Conservation (phyloP, 2,797 vertebrate genomes). For the Gymnothorax reevesii region DNA sequence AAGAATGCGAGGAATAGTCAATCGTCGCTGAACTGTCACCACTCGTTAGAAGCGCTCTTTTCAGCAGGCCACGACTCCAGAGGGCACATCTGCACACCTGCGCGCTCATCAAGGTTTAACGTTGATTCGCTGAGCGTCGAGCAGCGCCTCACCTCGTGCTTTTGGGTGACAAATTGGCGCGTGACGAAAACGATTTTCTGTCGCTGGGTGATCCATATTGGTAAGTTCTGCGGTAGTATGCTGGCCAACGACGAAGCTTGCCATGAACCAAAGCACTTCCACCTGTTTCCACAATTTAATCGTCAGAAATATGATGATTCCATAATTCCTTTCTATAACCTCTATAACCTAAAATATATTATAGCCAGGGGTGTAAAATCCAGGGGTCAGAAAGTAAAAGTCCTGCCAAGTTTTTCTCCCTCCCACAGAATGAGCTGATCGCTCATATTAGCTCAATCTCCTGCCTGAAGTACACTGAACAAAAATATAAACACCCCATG, state of each 20-base stretch:
- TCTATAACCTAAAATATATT: too few relatives aligned
- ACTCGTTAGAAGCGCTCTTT: constrained; percentile 1
- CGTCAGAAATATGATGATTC: too few relatives aligned
- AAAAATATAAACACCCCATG: too few relatives aligned
- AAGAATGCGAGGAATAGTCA: constrained; percentile 13
- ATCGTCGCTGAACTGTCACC: constrained; percentile 34
- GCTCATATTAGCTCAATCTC: too few relatives aligned
- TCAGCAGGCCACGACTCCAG: constrained; percentile 4
- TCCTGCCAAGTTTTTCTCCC: too few relatives aligned
- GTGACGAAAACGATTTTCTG: background rate
- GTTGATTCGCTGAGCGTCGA: constrained; percentile 29
- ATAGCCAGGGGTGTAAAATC: too few relatives aligned
- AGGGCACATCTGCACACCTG: constrained; percentile 33
- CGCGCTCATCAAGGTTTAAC: constrained; percentile 22
- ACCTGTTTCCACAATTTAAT: too few relatives aligned
- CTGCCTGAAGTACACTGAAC: too few relatives aligned
- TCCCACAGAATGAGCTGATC: too few relatives aligned
- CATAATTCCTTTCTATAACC: too few relatives aligned
- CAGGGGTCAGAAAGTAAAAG: too few relatives aligned
- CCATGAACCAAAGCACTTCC: too few relatives aligned
- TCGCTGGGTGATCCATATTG: background rate
- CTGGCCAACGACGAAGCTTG: background rate
- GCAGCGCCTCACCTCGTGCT: background rate
- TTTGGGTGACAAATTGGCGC: background rate
- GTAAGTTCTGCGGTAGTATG: background rate